These are phyloP conservation scores for Polyodon spathula DNA, from an alignment of 2,113 vertebrate genomes.

Conservation along the genomic window DNA sequence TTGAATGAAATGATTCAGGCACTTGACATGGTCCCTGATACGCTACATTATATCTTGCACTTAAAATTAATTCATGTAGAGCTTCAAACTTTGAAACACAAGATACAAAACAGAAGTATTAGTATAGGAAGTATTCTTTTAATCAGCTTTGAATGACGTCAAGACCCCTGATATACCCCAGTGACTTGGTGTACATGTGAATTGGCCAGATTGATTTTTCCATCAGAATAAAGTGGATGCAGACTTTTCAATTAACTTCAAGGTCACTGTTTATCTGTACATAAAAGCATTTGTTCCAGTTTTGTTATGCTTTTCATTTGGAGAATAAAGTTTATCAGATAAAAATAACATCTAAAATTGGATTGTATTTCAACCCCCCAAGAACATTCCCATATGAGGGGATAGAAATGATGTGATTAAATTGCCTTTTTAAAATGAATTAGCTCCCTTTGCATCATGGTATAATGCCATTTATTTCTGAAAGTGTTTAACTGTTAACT, in stretches of 20 bases:
- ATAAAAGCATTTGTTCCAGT: constrained; percentile 13
- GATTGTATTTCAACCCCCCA: constrained; percentile 4
- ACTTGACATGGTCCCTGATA: too few relatives aligned
- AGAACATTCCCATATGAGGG: background rate
- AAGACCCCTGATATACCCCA: background rate
- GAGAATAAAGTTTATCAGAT: constrained; percentile 10
- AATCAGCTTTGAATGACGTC: constrained; percentile 4
- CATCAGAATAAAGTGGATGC: constrained; percentile 10
- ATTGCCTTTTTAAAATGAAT: background rate
- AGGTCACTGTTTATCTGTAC: constrained; percentile 3
- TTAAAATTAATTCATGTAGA: background rate
- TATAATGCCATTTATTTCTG: background rate
- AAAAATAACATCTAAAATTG: constrained; percentile 12
- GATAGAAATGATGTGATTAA: background rate
- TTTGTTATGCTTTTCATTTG: constrained; percentile 9
- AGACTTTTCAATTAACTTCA: constrained; percentile 15
- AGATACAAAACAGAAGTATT: background rate
- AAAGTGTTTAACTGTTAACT: background rate
- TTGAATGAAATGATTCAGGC: too few relatives aligned
- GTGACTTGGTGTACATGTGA: constrained; percentile 1
- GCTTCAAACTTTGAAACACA: background rate
- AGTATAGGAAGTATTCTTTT: background rate
- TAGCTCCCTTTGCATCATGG: too few relatives aligned
- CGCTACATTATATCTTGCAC: too few relatives aligned
- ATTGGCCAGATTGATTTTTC: constrained; percentile 15